These are phyloP conservation scores for Nephrotoma flavescens DNA, from an alignment of 2,888 invertebrate species.

Conservation along the genomic window DNA sequence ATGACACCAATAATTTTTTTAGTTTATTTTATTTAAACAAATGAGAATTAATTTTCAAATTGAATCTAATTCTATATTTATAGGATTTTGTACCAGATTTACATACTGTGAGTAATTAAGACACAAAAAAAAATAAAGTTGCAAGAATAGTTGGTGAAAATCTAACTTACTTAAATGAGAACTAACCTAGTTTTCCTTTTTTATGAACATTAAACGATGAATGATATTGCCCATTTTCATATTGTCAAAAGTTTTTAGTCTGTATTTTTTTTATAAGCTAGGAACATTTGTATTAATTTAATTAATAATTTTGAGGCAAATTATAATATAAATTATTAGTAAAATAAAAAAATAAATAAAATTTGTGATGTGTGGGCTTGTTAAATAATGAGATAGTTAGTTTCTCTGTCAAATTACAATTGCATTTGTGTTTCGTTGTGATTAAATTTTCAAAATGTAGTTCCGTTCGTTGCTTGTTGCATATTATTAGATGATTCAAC, in stretches of 20 bases:
- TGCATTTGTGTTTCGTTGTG: too few relatives aligned
- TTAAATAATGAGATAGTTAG: too few relatives aligned
- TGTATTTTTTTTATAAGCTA: background rate
- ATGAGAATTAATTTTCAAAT: background rate
- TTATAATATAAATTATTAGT: background rate
- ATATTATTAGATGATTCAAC: too few relatives aligned
- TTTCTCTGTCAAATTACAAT: too few relatives aligned
- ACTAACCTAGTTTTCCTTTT: background rate
- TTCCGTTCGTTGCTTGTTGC: too few relatives aligned
- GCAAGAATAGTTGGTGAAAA: background rate
- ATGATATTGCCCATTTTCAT: background rate
- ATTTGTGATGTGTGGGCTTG: background rate
- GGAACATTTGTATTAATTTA: background rate
- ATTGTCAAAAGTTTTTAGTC: background rate
- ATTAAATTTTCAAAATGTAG: too few relatives aligned
- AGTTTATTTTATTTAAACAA: background rate
- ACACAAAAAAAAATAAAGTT: background rate
- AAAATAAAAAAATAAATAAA: background rate
- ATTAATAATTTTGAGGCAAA: background rate
- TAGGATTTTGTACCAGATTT: conserved; percentile 14
- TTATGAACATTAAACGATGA: background rate
- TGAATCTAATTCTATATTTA: conserved; percentile 8
- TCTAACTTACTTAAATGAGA: background rate
- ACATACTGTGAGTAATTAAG: conserved; percentile 15
- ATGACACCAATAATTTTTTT: background rate